Evolutionary conservation across 2,113 vertebrate genomes (phyloP), one percentile per base, ranked within the genome.

Genomic region (Hemiscyllium ocellatum): DNA sequence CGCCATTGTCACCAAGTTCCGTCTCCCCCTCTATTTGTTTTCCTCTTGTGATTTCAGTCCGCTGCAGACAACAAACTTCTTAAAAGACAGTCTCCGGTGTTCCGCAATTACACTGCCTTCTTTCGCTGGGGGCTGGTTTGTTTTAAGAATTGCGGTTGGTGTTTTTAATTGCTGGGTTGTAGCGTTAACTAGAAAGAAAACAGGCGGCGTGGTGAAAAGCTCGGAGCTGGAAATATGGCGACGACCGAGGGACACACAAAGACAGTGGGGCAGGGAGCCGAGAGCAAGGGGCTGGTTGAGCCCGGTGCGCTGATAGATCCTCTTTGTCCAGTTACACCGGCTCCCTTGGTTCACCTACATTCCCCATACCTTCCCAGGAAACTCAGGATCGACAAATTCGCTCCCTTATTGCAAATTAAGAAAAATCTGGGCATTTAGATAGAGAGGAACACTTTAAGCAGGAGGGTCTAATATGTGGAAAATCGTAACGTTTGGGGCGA

Each of bases 151-250:
- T 68, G 61, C 33, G n/a, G 61, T 93, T 22, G 2, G 72, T 2
- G 72, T 12, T 76, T 61, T 29, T 52, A 37, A 22, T 91, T 66
- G 56, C 22, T 20, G 29, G 15, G 33, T 4, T 91, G 70, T 26
- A 10, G 29, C 10, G 33, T 66, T 72, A 52, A 95, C 47, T 12
- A 8, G 56, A 61, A 95, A 95, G 50, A 95, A 69, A 95, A 3
- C 12, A 26, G 42, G 7, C 22, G 24, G 68, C 94, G 66, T 15
- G 56, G 90, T 29, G 61, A 33, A 66, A 2, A 17, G 4, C 37
- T 69, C 1, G 24, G 91, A 24, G n/a, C 47, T 50, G 69, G 68
- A 52, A 95, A 95, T 42, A 95, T 95, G 94, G 94, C 94, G 94
- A 95, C 94, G 2, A 37, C 68, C 4, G 69, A 20, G 1, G 13